These are phyloP conservation scores for Melanogrammus aeglefinus DNA, from an alignment of 2,797 vertebrate genomes.

Conservation along the genomic window DNA sequence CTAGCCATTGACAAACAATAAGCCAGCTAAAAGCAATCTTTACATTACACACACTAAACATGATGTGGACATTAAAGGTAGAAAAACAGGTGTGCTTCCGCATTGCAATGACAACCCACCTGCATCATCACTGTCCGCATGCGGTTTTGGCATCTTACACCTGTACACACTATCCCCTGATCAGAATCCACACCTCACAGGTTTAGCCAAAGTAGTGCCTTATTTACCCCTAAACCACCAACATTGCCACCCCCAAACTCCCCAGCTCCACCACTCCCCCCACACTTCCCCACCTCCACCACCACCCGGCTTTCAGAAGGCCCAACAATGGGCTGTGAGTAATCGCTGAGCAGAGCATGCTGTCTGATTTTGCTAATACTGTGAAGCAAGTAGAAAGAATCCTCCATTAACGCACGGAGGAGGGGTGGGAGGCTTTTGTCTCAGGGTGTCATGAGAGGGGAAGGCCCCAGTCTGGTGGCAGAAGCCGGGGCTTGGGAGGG, in stretches of 20 bases:
- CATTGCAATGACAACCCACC: not conserved
- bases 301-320: conserved; percentile 53
- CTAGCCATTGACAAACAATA: not conserved
- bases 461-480: conserved; percentile 41
- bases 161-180: conserved; percentile 39
- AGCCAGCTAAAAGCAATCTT: not conserved
- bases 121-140: conserved; percentile 16
- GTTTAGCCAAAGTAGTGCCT: conserved; percentile 46
- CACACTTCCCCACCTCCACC: not conserved
- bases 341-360: conserved; percentile 48
- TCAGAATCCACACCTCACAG: conserved; percentile 46
- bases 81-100: no score
- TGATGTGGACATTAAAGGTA: not conserved
- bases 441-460: conserved; percentile 62
- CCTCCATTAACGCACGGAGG: conserved; percentile 54
- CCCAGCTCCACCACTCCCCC: not conserved
- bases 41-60: not conserved
- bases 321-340: conserved; percentile 65
- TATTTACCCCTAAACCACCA: not conserved
- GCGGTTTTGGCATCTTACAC: conserved; percentile 25
- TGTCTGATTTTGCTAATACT: conserved; percentile 56
- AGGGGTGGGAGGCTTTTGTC: conserved; percentile 66
- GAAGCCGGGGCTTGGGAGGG: conserved; percentile 61
- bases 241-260: no score
- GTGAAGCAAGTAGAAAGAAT: conserved; percentile 52